These are phyloP conservation scores for Anas flavirostris DNA, from an alignment of 2,797 vertebrate genomes.

Conservation along the genomic window DNA sequence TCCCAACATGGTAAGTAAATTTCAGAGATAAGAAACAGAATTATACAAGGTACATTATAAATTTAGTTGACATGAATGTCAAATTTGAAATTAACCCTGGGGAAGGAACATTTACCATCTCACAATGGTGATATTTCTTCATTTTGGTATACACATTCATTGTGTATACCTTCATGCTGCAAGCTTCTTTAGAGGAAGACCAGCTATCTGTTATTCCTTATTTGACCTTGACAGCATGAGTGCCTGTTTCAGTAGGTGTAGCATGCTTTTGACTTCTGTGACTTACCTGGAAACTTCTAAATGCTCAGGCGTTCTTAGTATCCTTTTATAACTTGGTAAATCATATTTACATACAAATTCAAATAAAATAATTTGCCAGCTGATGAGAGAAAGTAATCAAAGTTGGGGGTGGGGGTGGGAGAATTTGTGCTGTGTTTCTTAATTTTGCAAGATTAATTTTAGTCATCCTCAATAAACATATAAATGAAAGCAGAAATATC, in stretches of 20 bases:
- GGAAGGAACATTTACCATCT: background rate
- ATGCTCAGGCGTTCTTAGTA: background rate
- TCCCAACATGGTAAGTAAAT: background rate
- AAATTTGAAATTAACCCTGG: background rate
- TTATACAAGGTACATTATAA: background rate
- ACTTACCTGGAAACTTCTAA: background rate
- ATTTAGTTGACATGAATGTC: background rate
- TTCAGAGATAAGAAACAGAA: background rate
- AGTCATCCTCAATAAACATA: background rate
- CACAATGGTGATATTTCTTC: background rate
- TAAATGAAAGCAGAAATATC: background rate
- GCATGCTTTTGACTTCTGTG: background rate
- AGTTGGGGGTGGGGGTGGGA: background rate
- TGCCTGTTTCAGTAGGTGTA: background rate
- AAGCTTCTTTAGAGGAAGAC: background rate
- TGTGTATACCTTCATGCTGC: slow-evolving; percentile 51
- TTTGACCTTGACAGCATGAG: slow-evolving; percentile 73
- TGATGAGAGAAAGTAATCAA: background rate
- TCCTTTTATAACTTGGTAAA: background rate
- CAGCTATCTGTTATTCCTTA: background rate
- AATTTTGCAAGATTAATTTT: background rate
- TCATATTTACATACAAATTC: slow-evolving; percentile 20
- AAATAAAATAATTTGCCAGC: background rate
- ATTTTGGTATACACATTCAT: background rate
- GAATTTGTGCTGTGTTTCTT: background rate